phyloP scores from a whole-genome alignment of 2,797 vertebrate species.

The Tauraco hartlaubi region DNA sequence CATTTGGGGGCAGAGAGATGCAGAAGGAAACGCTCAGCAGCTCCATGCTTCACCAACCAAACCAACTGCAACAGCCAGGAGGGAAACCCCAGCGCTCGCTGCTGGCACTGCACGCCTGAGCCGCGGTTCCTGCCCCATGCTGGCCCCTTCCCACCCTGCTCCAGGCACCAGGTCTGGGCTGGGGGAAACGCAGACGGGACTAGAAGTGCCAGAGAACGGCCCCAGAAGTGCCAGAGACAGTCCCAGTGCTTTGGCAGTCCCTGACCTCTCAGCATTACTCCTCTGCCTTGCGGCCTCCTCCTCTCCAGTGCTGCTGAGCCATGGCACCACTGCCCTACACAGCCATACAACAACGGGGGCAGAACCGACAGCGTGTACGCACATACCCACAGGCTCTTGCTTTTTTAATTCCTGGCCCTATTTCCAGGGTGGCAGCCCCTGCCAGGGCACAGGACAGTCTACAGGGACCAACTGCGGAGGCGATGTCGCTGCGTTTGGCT shows the following conservation, averaged over 20 bases:
- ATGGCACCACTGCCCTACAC: background rate
- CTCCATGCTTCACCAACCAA: background rate
- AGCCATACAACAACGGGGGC: background rate
- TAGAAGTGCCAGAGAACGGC: no score
- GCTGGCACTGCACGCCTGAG: background rate
- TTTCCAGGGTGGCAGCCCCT: background rate
- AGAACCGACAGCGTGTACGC: accelerated
- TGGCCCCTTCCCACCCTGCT: no score
- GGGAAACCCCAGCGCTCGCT: background rate
- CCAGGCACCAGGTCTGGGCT: no score
- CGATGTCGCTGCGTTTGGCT: background rate
- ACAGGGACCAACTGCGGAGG: background rate
- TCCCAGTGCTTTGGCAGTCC: no score
- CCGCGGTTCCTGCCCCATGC: no score
- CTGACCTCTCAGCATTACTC: no score
- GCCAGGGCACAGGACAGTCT: background rate
- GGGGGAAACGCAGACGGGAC: no score
- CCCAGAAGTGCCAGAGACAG: no score
- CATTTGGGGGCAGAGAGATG: background rate
- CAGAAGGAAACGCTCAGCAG: background rate
- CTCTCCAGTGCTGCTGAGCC: background rate
- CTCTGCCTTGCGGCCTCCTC: background rate
- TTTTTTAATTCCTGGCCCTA: background rate
- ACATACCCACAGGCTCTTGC: accelerated
- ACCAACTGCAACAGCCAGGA: background rate